Conservation (phyloP, 1,140 invertebrate genomes). For the Hycleus cichorii region DNA sequence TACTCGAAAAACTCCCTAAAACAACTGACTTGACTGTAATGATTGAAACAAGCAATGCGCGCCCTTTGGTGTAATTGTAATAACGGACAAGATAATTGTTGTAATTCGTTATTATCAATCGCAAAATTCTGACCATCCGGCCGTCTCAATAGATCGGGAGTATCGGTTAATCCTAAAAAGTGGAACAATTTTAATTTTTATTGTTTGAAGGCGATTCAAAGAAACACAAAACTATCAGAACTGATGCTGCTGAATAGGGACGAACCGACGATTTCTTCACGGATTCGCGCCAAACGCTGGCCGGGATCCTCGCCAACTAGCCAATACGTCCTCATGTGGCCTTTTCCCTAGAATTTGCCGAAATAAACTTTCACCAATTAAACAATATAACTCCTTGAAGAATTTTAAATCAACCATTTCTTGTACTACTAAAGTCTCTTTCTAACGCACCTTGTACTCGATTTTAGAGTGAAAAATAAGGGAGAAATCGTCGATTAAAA, state of each 20-base stretch:
- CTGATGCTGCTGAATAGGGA: slow-evolving; percentile 36
- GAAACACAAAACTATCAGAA: slow-evolving; percentile 29
- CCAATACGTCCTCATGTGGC: slow-evolving; percentile 71
- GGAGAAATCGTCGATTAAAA: too few relatives aligned
- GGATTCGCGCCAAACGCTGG: slow-evolving; percentile 33
- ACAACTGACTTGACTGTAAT: slow-evolving; percentile 24
- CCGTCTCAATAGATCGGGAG: slow-evolving; percentile 33
- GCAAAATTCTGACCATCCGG: slow-evolving; percentile 15
- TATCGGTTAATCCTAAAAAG: slow-evolving; percentile 33
- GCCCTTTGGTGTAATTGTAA: slow-evolving; percentile 33
- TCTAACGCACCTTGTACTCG: too few relatives aligned
- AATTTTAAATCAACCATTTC: too few relatives aligned
- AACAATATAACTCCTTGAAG: too few relatives aligned
- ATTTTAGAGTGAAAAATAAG: too few relatives aligned
- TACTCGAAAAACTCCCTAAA: too few relatives aligned
- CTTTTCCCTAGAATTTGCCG: slow-evolving; percentile 53
- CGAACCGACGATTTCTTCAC: slow-evolving; percentile 34
- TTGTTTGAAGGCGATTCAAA: too few relatives aligned
- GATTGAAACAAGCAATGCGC: slow-evolving; percentile 25
- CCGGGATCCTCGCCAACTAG: slow-evolving; percentile 54
- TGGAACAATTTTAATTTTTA: neutral
- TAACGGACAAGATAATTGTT: slow-evolving; percentile 26
- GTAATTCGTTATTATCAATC: neutral
- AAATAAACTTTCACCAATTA: too few relatives aligned
- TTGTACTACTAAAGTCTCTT: too few relatives aligned